phyloP scores from a whole-genome alignment of 2,888 invertebrate genomes.

The Parnassius smintheus region DNA sequence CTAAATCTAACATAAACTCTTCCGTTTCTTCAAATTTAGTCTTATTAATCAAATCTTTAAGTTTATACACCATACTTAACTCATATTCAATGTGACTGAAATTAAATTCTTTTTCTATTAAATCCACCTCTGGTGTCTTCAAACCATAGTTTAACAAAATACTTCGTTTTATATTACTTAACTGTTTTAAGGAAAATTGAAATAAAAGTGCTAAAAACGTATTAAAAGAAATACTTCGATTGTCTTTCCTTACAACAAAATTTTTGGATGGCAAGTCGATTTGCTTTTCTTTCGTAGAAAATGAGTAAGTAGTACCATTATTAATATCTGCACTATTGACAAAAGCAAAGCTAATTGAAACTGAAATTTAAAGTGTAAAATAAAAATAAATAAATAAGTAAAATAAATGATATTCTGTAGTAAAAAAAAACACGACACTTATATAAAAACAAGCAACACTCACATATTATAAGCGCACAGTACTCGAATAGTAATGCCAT shows the following conservation, averaged over 20 bases:
- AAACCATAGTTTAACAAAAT: conserved; percentile 43
- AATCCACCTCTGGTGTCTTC: conserved; percentile 29
- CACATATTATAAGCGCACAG: conserved; percentile 21
- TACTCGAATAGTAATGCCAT: conserved; percentile 27
- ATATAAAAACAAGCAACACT: conserved; percentile 21
- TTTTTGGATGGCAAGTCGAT: background rate
- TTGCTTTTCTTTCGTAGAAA: background rate
- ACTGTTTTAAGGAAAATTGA: conserved; percentile 37
- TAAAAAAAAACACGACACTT: background rate
- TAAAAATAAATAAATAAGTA: too few relatives aligned
- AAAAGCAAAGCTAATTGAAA: conserved; percentile 4
- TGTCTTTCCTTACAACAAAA: background rate
- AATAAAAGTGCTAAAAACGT: conserved; percentile 34
- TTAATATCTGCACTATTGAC: background rate
- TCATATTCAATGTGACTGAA: conserved; percentile 38
- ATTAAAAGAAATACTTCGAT: conserved; percentile 16
- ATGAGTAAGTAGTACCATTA: background rate
- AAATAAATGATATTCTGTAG: too few relatives aligned
- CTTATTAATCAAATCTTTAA: conserved; percentile 35
- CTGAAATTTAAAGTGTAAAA: conserved; percentile 24
- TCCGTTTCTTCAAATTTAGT: conserved; percentile 37
- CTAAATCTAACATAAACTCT: conserved; percentile 46
- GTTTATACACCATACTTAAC: conserved; percentile 38
- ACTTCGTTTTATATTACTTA: conserved; percentile 37
- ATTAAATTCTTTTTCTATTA: conserved; percentile 40